phyloP scores from a whole-genome alignment of 2,797 vertebrate species.

The Esox lucius region DNA sequence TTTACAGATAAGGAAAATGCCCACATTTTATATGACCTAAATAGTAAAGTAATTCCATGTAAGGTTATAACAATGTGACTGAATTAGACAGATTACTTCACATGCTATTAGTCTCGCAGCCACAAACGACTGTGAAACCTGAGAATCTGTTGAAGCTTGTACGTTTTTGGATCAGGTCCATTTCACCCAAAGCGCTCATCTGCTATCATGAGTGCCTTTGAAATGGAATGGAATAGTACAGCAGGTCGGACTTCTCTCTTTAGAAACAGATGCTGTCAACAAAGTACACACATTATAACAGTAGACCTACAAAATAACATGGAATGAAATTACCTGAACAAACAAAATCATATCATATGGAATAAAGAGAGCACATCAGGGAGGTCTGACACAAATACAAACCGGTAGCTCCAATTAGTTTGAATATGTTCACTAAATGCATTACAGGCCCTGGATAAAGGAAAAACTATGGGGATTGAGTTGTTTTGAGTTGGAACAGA shows the following conservation, averaged over 20 bases:
- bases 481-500: conserved; percentile 15
- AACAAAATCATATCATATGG: conserved; percentile 9
- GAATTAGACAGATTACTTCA: neutral
- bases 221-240: conserved; percentile 20
- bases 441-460: conserved; percentile 56
- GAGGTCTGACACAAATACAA: conserved; percentile 25
- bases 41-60: neutral
- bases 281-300: neutral
- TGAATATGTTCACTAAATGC: conserved; percentile 34
- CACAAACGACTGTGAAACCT: conserved; percentile 6
- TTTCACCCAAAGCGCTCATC: conserved; percentile 14
- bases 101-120: neutral
- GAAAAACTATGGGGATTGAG: conserved; percentile 37
- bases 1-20: neutral
- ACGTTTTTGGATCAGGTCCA: neutral
- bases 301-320: too few species aligned
- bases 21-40: neutral
- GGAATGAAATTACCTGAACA: conserved; percentile 1
- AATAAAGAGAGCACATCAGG: conserved; percentile 33
- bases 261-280: neutral
- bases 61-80: neutral
- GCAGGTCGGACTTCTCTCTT: conserved; percentile 2
- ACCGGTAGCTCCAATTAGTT: conserved; percentile 58
- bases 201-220: conserved; percentile 17
- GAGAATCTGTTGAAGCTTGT: conserved; percentile 2